Percentiles rank a stretch among this genome's conserved stretches.
Conservation (phyloP, 1,140 invertebrate species). For the Drosophila kurseongensis region DNA sequence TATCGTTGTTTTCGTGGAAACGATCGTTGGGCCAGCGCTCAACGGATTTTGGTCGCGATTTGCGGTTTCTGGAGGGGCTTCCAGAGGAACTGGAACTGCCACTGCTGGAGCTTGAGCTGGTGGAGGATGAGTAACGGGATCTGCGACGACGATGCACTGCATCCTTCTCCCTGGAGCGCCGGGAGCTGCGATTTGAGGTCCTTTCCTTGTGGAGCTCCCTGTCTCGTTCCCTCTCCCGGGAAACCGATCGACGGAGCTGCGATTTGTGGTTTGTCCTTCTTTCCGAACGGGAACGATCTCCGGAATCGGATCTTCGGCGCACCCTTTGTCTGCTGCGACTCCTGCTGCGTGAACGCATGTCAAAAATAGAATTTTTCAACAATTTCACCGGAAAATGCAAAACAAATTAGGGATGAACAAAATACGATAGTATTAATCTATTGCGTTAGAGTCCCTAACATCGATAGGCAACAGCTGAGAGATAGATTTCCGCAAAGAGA, state of each 20-base stretch:
- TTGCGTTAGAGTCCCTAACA: background rate
- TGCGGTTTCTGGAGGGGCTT: conserved; percentile 22
- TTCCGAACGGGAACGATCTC: conserved; percentile 18
- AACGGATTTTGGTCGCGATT: conserved; percentile 28
- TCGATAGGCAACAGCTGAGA: conserved; percentile 11
- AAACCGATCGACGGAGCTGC: conserved; percentile 17
- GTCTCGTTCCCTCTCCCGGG: conserved; percentile 27
- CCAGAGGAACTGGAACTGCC: conserved; percentile 24
- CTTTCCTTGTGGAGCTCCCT: conserved; percentile 11
- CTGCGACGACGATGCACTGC: conserved; percentile 6
- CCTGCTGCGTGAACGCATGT: conserved; percentile 62
- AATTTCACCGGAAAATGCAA: conserved; percentile 38
- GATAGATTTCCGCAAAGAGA: background rate
- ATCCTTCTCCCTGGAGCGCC: conserved; percentile 25
- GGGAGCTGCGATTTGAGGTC: conserved; percentile 1
- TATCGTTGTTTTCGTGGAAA: conserved; percentile 66
- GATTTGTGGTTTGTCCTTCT: conserved; percentile 17
- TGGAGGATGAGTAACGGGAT: conserved; percentile 29
- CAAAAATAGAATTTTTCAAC: background rate
- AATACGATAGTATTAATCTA: background rate
- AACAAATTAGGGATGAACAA: conserved; percentile 4
- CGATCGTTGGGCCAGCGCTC: conserved; percentile 85
- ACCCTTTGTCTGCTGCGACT: conserved; percentile 51
- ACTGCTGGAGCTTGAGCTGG: conserved; percentile 25
- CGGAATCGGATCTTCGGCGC: conserved; percentile 26